Conservation (phyloP, 1,140 invertebrate genomes). For the Diachasmimorpha longicaudata region DNA sequence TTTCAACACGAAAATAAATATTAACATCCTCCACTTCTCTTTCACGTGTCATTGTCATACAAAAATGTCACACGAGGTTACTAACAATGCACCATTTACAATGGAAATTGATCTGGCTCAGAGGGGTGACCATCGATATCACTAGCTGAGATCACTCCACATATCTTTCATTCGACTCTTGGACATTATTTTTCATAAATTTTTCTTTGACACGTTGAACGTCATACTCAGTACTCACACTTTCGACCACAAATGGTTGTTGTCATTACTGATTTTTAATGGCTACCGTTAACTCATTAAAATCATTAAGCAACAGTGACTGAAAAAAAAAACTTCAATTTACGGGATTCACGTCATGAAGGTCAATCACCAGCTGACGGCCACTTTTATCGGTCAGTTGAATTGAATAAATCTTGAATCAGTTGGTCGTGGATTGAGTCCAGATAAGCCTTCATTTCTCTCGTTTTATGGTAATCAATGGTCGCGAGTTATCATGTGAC, state of each 20-base stretch:
- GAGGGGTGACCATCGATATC: neutral
- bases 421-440: neutral
- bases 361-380: neutral
- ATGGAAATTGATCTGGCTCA: conserved; percentile 35
- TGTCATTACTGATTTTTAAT: neutral
- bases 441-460: neutral
- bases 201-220: neutral
- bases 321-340: neutral
- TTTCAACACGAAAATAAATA: neutral
- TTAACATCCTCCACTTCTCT: neutral
- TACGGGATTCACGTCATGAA: neutral
- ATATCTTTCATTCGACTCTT: neutral
- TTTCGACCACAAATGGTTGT: too few species aligned
- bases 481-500: neutral
- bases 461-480: neutral
- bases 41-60: neutral
- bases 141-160: neutral
- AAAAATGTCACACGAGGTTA: conserved; percentile 44
- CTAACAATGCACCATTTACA: conserved; percentile 47
- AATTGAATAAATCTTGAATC: neutral
- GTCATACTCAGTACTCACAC: too few species aligned
- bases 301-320: neutral
- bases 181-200: neutral
- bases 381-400: neutral
- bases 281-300: neutral